These are phyloP conservation scores for Eutrigla gurnardus DNA, from an alignment of 2,797 vertebrate genomes.

Conservation along the genomic window DNA sequence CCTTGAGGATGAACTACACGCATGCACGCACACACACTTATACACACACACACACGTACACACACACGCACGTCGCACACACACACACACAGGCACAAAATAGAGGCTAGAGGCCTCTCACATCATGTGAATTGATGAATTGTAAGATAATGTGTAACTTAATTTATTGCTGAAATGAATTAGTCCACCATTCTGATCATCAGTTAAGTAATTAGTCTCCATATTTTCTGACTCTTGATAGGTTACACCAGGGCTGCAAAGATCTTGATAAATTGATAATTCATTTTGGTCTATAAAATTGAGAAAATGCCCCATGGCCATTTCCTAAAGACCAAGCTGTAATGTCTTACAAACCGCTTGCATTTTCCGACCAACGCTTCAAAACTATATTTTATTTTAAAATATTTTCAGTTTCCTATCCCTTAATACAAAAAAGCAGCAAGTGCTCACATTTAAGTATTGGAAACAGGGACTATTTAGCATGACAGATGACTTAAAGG, in stretches of 20 bases:
- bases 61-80: no score
- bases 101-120: constrained; percentile 12
- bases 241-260: neutral
- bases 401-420: neutral
- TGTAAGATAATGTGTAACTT: neutral
- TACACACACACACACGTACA: no score
- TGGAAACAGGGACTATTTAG: no score
- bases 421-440: neutral
- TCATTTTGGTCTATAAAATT: neutral
- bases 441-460: neutral
- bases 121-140: constrained; percentile 26
- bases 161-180: constrained; percentile 1
- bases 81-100: constrained; percentile 13
- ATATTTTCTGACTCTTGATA: neutral
- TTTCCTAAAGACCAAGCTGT: neutral
- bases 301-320: neutral
- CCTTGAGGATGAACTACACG: constrained; percentile 53
- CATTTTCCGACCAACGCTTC: neutral
- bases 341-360: neutral
- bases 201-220: neutral
- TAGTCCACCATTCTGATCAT: neutral
- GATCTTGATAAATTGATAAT: neutral
- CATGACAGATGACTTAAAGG: neutral
- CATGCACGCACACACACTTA: constrained; percentile 17
- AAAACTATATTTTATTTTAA: no score